Conservation (phyloP, 2,797 vertebrate genomes). For the Danio albolineatus region DNA sequence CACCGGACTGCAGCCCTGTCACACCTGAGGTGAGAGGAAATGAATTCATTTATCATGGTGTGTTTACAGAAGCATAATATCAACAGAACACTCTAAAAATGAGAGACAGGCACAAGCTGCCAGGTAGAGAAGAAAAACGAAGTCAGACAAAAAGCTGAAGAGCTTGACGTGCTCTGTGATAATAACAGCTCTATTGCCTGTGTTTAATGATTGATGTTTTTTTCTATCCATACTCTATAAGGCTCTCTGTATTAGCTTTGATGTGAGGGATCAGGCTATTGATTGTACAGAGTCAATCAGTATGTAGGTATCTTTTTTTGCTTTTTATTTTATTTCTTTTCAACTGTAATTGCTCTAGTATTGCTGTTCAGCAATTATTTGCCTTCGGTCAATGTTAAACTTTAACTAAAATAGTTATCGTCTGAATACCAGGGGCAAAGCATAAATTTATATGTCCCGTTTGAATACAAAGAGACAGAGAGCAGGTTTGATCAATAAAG, state of each 20-base stretch:
- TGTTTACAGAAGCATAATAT: not conserved
- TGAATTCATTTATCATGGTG: not conserved
- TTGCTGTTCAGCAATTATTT: slow-evolving; percentile 63
- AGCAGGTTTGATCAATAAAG: slow-evolving; percentile 9
- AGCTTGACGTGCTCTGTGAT: slow-evolving; percentile 6
- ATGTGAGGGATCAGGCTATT: slow-evolving; percentile 26
- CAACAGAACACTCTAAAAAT: slow-evolving; percentile 7
- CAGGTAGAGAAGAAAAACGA: slow-evolving; percentile 21
- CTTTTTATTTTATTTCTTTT: slow-evolving; percentile 66
- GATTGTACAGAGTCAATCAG: slow-evolving; percentile 30
- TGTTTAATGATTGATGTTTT: slow-evolving; percentile 42
- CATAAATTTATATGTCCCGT: slow-evolving; percentile 45
- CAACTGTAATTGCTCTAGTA: slow-evolving; percentile 61
- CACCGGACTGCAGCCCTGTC: slow-evolving; percentile 85
- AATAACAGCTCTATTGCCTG: slow-evolving; percentile 33
- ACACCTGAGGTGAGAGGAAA: slow-evolving; percentile 83
- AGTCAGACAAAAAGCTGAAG: slow-evolving; percentile 2
- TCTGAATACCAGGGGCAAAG: slow-evolving; percentile 51
- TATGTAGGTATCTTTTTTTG: slow-evolving; percentile 56
- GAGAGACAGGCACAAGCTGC: not conserved
- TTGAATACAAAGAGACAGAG: not conserved
- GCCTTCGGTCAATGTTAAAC: slow-evolving; percentile 64
- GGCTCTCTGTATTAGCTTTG: slow-evolving; percentile 38
- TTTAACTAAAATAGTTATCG: slow-evolving; percentile 61
- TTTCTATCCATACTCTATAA: slow-evolving; percentile 42